These are phyloP conservation scores for Villa cingulata DNA, from an alignment of 2,888 invertebrate genomes.

Conservation along the genomic window DNA sequence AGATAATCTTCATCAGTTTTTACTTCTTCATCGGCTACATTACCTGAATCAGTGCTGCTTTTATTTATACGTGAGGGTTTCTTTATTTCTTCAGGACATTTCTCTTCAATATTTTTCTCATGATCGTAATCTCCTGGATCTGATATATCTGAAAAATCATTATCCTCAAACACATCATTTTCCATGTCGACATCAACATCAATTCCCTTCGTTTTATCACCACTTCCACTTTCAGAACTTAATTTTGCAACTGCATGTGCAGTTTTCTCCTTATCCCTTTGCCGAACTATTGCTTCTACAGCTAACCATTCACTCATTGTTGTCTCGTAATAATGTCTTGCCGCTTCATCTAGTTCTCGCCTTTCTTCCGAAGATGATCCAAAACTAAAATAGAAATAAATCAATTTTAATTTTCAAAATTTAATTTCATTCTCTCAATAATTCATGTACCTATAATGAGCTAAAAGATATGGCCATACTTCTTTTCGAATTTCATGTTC, in stretches of 20 bases:
- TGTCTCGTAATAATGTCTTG: constrained; percentile 68
- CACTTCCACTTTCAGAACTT: constrained; percentile 57
- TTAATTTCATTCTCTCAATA: neutral
- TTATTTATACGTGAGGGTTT: constrained; percentile 31
- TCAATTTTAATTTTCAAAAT: neutral
- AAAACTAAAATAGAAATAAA: constrained; percentile 40
- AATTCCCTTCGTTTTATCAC: constrained; percentile 42
- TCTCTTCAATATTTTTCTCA: constrained; percentile 17
- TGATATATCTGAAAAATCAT: constrained; percentile 41
- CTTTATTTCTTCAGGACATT: constrained; percentile 1
- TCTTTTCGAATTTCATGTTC: constrained; percentile 60
- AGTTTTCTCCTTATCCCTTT: constrained; percentile 67
- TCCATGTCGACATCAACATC: constrained; percentile 44
- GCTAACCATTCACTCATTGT: constrained; percentile 93
- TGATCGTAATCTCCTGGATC: constrained; percentile 35
- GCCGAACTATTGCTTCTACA: constrained; percentile 81
- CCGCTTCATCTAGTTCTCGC: constrained; percentile 48
- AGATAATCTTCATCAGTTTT: constrained; percentile 33
- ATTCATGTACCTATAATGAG: constrained; percentile 51
- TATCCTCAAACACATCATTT: constrained; percentile 40
- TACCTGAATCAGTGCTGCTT: constrained; percentile 34
- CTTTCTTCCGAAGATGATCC: constrained; percentile 55
- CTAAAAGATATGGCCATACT: constrained; percentile 82
- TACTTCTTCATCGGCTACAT: constrained; percentile 35
- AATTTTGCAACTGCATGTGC: constrained; percentile 74